Percentiles rank a stretch among this genome's conserved stretches.
Conservation (phyloP, 1,140 invertebrate genomes). For the Diorhabda carinulata region DNA sequence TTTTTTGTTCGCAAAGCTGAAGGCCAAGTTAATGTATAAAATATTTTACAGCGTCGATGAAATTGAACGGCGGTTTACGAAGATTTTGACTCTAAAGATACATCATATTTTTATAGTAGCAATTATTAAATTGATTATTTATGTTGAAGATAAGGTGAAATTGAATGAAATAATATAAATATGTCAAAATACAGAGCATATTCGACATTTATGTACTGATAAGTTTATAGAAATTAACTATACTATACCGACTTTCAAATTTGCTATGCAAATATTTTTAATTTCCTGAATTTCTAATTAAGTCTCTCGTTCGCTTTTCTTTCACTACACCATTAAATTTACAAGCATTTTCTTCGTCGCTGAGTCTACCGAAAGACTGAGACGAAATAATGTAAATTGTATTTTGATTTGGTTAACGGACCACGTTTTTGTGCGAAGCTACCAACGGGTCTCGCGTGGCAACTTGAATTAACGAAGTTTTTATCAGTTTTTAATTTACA, state of each 20-base stretch:
- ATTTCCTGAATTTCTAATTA: conserved; percentile 15
- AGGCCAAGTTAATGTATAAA: no score
- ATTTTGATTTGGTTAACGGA: conserved; percentile 9
- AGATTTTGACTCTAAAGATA: no score
- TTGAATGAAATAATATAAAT: no score
- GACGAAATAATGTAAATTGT: conserved; percentile 10
- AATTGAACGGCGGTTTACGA: no score
- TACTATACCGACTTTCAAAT: neutral
- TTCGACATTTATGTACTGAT: no score
- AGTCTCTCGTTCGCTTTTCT: neutral
- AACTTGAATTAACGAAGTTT: conserved; percentile 14
- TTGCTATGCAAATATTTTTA: conserved; percentile 7
- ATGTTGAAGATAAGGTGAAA: no score
- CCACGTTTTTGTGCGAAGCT: conserved; percentile 5
- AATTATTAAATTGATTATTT: no score
- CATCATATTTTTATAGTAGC: no score
- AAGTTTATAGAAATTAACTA: no score
- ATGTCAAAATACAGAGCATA: no score
- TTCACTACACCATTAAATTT: conserved; percentile 7
- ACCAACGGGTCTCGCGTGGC: neutral
- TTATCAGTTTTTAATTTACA: conserved; percentile 14
- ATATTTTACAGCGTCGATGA: no score
- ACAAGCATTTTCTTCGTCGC: conserved; percentile 6
- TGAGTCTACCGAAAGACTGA: neutral
- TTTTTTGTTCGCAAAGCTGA: no score